Conservation (phyloP, 2,797 vertebrate genomes). For the Cyclopterus lumpus region DNA sequence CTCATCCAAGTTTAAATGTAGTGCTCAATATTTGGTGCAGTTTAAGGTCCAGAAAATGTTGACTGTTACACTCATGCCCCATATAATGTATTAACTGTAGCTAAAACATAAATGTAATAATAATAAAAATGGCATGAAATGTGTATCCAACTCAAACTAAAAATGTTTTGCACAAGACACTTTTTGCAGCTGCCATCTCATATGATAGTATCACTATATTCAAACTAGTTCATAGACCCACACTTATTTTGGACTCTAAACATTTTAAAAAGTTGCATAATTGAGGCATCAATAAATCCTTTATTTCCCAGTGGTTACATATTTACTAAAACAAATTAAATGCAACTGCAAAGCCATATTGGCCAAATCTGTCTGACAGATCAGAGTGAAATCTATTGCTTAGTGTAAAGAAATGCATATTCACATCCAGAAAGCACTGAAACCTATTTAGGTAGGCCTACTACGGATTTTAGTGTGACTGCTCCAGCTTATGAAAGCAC, state of each 20-base stretch:
- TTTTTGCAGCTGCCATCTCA: conserved; percentile 40
- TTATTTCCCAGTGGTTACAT: conserved; percentile 16
- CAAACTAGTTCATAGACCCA: conserved; percentile 16
- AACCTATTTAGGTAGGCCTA: conserved; percentile 13
- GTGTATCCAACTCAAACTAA: background rate
- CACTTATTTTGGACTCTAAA: conserved; percentile 8
- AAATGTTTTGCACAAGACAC: conserved; percentile 16
- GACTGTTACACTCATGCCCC: background rate
- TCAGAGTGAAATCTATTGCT: conserved; percentile 23
- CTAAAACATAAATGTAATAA: background rate
- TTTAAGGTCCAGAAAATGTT: conserved; percentile 4
- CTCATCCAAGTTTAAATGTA: conserved; percentile 22
- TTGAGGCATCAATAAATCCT: background rate
- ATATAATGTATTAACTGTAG: background rate
- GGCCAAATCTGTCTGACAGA: conserved; percentile 12
- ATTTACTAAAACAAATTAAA: conserved; percentile 17
- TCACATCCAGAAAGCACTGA: conserved; percentile 43
- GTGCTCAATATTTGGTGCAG: conserved; percentile 14
- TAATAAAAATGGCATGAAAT: conserved; percentile 6
- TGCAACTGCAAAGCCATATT: conserved; percentile 40
- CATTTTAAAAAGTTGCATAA: background rate
- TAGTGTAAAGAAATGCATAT: background rate
- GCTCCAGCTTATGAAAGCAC: conserved; percentile 18
- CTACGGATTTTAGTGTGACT: conserved; percentile 32
- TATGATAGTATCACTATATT: conserved; percentile 31